Evolutionary conservation across 2,113 vertebrate genomes (phyloP), one percentile per base, ranked within the genome.

Genomic region (Geococcyx californianus): DNA sequence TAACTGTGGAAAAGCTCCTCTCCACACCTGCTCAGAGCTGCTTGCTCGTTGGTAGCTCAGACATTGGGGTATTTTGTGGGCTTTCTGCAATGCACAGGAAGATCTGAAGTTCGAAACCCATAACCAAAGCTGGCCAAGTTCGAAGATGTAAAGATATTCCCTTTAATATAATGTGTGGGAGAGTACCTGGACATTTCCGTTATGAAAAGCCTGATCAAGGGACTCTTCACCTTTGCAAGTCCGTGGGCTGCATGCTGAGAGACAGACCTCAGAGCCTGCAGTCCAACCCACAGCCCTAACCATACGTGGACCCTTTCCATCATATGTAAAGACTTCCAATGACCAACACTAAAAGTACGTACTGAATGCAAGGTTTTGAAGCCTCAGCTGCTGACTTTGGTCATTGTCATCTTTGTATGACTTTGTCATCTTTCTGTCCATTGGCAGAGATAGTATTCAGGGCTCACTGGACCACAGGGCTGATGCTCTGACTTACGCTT

Each of bases 261-360:
- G 52, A 17, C n/a, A 33, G 3, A 26, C 5, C 40, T 13, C 45
- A 76, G 63, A 55, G 17, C 1, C 34, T 51, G 10, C 49, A 62
- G 36, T 49, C 16, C 47, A 34, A 9, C 16, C 16, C 51, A 59
- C 5, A 54, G 9, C 10, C n/a, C 52, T 49, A 70, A 72, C 21
- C 20, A 40, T 3, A 0, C 4, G 0, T 13, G 9, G 36, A 44
- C 11, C 7, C 21, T 63, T 63, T 58, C 24, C 47, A 13, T 34
- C 8, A 5, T 4, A 25, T 5, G 11, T 4, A 68, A 21, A 87
- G 36, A 52, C 17, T 51, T 56, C 70, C 47, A 62, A 10, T 7
- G 6, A 51, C 9, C 36, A 28, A 45, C 28, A 25, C 18, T 45
- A 19, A 33, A 45, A 70, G 4, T 15, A 55, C 52, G 49, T 25